These are phyloP conservation scores for Athalia cordata DNA, from an alignment of 2,888 invertebrate species.

Conservation along the genomic window DNA sequence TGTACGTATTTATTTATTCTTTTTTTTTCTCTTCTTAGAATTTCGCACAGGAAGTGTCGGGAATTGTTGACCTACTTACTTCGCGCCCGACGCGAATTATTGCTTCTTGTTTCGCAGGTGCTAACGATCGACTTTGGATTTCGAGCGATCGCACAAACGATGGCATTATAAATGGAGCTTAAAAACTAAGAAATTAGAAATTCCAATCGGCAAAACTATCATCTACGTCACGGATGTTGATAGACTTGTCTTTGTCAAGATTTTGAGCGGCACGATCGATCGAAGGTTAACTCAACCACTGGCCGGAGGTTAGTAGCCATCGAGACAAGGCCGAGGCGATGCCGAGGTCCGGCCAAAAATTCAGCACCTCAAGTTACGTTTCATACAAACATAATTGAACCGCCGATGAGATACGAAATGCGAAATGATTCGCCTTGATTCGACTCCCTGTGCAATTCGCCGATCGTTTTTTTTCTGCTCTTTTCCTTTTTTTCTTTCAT, in stretches of 20 bases:
- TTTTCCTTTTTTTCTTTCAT: not conserved
- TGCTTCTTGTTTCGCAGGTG: too few relatives aligned
- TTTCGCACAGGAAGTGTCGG: not conserved
- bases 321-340: slow-evolving; percentile 26
- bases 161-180: not conserved
- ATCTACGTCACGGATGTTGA: slow-evolving; percentile 8
- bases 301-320: slow-evolving; percentile 35
- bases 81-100: not conserved
- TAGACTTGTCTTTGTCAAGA: slow-evolving; percentile 22
- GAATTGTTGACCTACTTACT: not conserved
- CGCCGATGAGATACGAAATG: slow-evolving; percentile 1
- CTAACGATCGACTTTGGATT: not conserved
- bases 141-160: not conserved
- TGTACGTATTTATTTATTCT: not conserved
- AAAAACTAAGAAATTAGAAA: not conserved
- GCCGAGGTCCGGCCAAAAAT: slow-evolving; percentile 23
- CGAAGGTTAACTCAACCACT: slow-evolving; percentile 16
- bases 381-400: slow-evolving; percentile 8
- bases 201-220: not conserved
- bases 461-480: not conserved
- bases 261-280: not conserved
- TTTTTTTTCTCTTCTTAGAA: not conserved
- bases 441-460: not conserved
- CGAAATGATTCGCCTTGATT: slow-evolving; percentile 28
- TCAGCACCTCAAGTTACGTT: not conserved